Percentiles rank a stretch among this genome's conserved stretches.
Conservation (phyloP, 2,888 invertebrate species). For the Mongoloraphidia duomilia region DNA sequence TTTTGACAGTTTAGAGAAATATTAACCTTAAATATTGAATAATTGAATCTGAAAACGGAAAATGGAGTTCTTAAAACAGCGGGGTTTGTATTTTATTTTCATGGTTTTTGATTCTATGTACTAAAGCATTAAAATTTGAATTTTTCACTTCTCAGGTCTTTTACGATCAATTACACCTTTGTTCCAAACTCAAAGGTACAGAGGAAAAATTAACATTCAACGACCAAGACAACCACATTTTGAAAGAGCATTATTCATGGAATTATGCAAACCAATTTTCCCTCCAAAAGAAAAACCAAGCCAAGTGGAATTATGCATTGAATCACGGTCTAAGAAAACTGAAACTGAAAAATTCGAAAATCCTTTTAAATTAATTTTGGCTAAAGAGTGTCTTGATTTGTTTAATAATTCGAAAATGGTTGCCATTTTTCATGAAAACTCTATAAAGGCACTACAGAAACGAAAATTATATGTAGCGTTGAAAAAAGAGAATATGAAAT, state of each 20-base stretch:
- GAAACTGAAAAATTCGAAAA: slow-evolving; percentile 35
- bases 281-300: slow-evolving; percentile 33
- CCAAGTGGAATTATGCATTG: slow-evolving; percentile 37
- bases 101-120: not conserved
- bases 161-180: not conserved
- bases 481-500: slow-evolving; percentile 50
- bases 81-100: not conserved
- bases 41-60: not conserved
- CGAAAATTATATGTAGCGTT: slow-evolving; percentile 48
- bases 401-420: slow-evolving; percentile 57
- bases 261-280: slow-evolving; percentile 49
- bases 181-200: slow-evolving; percentile 44
- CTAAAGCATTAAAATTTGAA: not conserved
- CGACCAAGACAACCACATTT: slow-evolving; percentile 57
- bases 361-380: slow-evolving; percentile 57
- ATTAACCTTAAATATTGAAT: no score
- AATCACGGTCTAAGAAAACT: slow-evolving; percentile 19
- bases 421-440: slow-evolving; percentile 56
- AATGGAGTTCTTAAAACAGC: slow-evolving; percentile 1
- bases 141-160: not conserved
- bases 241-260: slow-evolving; percentile 47
- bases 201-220: slow-evolving; percentile 66
- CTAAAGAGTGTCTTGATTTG: slow-evolving; percentile 54
- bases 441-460: slow-evolving; percentile 48
- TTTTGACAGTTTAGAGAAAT: no score